Evolutionary conservation across 2,888 invertebrate genomes (phyloP), one percentile per base, ranked within the genome.

Genomic region (Tachystola acroxantha): DNA sequence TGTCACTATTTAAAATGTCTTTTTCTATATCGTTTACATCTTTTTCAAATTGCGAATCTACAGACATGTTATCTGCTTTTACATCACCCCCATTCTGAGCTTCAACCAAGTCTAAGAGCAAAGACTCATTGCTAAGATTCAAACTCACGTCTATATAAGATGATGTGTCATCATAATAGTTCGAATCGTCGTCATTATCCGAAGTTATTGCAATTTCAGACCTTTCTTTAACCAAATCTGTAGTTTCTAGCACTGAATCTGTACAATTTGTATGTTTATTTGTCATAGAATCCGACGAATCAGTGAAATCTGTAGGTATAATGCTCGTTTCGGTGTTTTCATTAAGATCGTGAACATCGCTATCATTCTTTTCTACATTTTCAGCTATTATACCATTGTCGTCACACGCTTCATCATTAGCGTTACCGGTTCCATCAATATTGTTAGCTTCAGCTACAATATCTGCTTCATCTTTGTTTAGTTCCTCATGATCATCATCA

Each of bases 51-150:
- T 32, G 20, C 6, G 22, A 20, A 7, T 32, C 32, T 3, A n/a
- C 9, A 13, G 29, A 29, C 9, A 11, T 10, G 3, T 3, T 16
- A 7, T 32, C 22, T 20, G 7, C 7, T 7, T 32, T 10, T 22
- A 7, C 9, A 10, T 11, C 6, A 10, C 6, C 6, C 6, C 10
- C 7, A 22, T 30, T 28, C 1, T 37, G 5, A 25, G 26, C n/a
- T 32, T 32, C 37, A 7, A 34, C 7, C 6, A 34, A 7, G 11
- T 38, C 13, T 19, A 38, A 20, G 1, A 30, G 10, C 13, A 34
- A 10, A 26, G 38, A 34, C 14, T 33, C 33, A 7, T 34, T 34
- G 10, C 30, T 34, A 1, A 30, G 12, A 30, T 24, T n/a, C n/a
- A 24, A 2, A n/a, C 24, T 24, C 4, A 24, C 1, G 24, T 24